Evolutionary conservation across 2,113 vertebrate genomes (phyloP).

Genomic region (Australoheros scitulus): DNA sequence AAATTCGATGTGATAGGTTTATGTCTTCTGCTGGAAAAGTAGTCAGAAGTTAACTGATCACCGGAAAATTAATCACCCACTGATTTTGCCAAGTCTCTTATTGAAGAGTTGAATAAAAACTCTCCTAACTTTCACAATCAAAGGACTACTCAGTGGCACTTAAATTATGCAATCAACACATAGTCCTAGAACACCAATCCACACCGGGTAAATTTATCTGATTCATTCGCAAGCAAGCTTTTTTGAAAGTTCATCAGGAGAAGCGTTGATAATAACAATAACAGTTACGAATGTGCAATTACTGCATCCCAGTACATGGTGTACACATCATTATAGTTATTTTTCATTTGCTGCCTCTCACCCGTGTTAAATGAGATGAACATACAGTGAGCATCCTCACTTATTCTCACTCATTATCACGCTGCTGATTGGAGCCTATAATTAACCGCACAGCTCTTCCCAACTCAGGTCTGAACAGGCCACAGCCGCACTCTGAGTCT

Average conservation of each 20-base stretch:
- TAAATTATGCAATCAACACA: not conserved
- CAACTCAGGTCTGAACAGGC: conserved; percentile 12
- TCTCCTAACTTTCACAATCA: not conserved
- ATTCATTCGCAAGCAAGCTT: not conserved
- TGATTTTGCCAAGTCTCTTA: not conserved
- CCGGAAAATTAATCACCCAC: too few relatives aligned
- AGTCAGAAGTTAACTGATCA: too few relatives aligned
- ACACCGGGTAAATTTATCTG: not conserved
- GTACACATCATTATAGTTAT: not conserved
- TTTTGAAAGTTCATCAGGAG: not conserved
- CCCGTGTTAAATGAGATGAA: not conserved
- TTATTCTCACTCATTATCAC: conserved; percentile 48
- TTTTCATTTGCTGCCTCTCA: conserved; percentile 8
- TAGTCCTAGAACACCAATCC: not conserved
- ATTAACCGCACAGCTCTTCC: conserved; percentile 31
- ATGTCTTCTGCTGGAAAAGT: too few relatives aligned
- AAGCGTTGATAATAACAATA: not conserved
- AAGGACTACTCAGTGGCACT: not conserved
- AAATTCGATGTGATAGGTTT: too few relatives aligned
- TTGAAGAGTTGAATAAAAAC: not conserved
- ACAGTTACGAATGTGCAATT: not conserved
- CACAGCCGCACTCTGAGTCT: not conserved
- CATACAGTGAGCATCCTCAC: conserved; percentile 15
- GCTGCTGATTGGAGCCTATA: conserved; percentile 56
- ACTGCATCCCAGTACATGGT: not conserved